A percentile compares a stretch with the other conserved stretches of the same genome.
These are phyloP conservation scores for Nycteola revayana DNA, from an alignment of 2,888 invertebrate genomes.

Conservation along the genomic window DNA sequence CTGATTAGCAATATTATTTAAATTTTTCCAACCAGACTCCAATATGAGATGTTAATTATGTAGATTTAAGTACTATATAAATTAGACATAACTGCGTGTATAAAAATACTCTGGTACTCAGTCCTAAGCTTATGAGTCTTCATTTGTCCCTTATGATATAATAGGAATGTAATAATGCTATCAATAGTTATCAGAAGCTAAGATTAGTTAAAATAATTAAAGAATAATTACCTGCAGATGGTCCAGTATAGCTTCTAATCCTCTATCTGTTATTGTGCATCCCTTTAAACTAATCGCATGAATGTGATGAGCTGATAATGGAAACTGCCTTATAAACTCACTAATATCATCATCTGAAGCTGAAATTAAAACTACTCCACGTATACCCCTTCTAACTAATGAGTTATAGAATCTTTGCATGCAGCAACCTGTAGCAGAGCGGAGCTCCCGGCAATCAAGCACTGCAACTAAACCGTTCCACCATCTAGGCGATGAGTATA, in stretches of 20 bases:
- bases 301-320: slow-evolving; percentile 90
- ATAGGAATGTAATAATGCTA: too few species aligned
- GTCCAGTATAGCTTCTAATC: slow-evolving; percentile 93
- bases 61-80: too few species aligned
- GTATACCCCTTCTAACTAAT: slow-evolving; percentile 92
- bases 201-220: background rate
- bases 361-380: slow-evolving; percentile 90
- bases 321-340: slow-evolving; percentile 93
- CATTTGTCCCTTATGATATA: too few species aligned
- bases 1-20: too few species aligned
- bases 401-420: slow-evolving; percentile 88
- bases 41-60: too few species aligned
- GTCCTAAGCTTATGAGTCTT: too few species aligned
- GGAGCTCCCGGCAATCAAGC: slow-evolving; percentile 91
- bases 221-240: slow-evolving; percentile 87
- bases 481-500: slow-evolving; percentile 93
- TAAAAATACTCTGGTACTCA: too few species aligned
- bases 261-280: slow-evolving; percentile 95
- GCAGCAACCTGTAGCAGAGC: slow-evolving; percentile 80
- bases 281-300: slow-evolving; percentile 93
- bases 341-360: slow-evolving; percentile 95
- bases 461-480: slow-evolving; percentile 94
- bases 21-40: too few species aligned
- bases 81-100: too few species aligned
- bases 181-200: too few species aligned